A percentile compares a stretch with the other conserved stretches of the same genome.
Evolutionary conservation across 2,888 invertebrate genomes (phyloP).

Genomic region (Opisthograptis luteolata): DNA sequence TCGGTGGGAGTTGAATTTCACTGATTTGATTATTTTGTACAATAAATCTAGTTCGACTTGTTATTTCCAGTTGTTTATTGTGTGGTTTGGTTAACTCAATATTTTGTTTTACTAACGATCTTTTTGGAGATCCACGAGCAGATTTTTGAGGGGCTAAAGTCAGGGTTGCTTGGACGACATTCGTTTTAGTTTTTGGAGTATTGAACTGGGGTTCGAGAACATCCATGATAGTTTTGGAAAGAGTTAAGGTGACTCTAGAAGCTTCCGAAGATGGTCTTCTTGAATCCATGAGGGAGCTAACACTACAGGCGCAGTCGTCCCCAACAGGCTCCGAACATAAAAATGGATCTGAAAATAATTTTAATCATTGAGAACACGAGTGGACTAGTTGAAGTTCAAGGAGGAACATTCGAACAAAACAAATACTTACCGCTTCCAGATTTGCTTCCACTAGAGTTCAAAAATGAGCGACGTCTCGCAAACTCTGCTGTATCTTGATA

Average conservation of each 20-base stretch:
- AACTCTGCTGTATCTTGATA: slow-evolving; percentile 91
- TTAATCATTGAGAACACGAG: neutral
- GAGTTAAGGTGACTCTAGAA: slow-evolving; percentile 80
- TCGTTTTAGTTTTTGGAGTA: slow-evolving; percentile 75
- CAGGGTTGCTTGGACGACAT: slow-evolving; percentile 86
- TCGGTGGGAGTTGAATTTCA: slow-evolving; percentile 78
- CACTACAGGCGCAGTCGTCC: slow-evolving; percentile 88
- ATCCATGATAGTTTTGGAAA: slow-evolving; percentile 79
- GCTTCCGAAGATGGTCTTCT: slow-evolving; percentile 84
- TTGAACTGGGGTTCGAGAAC: slow-evolving; percentile 84
- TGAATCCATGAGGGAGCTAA: slow-evolving; percentile 87
- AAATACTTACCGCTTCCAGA: slow-evolving; percentile 85
- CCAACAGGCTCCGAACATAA: slow-evolving; percentile 77
- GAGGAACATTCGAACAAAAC: neutral
- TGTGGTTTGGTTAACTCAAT: slow-evolving; percentile 69
- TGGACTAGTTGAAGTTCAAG: no score
- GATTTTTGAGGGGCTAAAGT: slow-evolving; percentile 85
- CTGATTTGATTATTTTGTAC: slow-evolving; percentile 82
- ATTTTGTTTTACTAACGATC: slow-evolving; percentile 76
- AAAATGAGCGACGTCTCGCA: slow-evolving; percentile 86
- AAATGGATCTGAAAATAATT: slow-evolving; percentile 75
- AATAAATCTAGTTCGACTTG: slow-evolving; percentile 78
- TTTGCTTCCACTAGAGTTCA: slow-evolving; percentile 77
- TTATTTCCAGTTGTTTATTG: slow-evolving; percentile 76
- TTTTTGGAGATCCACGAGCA: slow-evolving; percentile 74